A percentile compares a stretch with the other conserved stretches of the same genome.
These are phyloP conservation scores for Microctonus hyperodae DNA, from an alignment of 2,888 invertebrate species.

Conservation along the genomic window DNA sequence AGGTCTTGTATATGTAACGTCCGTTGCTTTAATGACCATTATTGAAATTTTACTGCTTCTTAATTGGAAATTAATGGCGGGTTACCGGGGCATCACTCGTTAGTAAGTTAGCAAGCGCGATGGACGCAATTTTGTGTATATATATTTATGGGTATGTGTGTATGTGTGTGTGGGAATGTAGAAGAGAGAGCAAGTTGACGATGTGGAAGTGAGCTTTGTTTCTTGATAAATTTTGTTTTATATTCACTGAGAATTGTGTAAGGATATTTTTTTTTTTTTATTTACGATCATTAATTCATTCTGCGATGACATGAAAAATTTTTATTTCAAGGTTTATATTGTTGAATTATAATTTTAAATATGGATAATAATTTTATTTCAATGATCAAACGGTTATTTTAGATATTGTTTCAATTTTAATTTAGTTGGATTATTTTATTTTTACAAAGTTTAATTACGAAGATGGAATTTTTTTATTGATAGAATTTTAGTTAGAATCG, in stretches of 20 bases:
- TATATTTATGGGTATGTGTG: not conserved
- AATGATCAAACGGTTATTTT: too few species aligned
- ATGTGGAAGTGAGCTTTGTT: not conserved
- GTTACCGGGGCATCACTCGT: slow-evolving; percentile 52
- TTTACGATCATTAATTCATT: slow-evolving; percentile 25
- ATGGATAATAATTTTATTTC: too few species aligned
- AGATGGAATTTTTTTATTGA: too few species aligned
- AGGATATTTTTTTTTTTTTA: not conserved
- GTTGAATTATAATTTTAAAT: too few species aligned
- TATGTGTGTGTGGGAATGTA: not conserved
- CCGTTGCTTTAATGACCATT: slow-evolving; percentile 62
- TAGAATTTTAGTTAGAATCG: too few species aligned
- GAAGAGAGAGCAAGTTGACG: not conserved
- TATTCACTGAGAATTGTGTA: not conserved
- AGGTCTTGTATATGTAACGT: slow-evolving; percentile 55
- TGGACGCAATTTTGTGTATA: slow-evolving; percentile 28
- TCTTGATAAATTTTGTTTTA: not conserved
- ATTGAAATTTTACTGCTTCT: slow-evolving; percentile 63
- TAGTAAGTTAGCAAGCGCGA: slow-evolving; percentile 45
- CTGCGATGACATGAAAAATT: slow-evolving; percentile 12
- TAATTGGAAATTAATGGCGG: slow-evolving; percentile 62
- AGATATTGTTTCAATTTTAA: too few species aligned
- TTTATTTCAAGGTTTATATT: not conserved
- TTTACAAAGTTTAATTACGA: too few species aligned
- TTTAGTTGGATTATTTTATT: too few species aligned